Evolutionary conservation across 1,140 invertebrate species (phyloP).

Genomic region (Anastrepha ludens): DNA sequence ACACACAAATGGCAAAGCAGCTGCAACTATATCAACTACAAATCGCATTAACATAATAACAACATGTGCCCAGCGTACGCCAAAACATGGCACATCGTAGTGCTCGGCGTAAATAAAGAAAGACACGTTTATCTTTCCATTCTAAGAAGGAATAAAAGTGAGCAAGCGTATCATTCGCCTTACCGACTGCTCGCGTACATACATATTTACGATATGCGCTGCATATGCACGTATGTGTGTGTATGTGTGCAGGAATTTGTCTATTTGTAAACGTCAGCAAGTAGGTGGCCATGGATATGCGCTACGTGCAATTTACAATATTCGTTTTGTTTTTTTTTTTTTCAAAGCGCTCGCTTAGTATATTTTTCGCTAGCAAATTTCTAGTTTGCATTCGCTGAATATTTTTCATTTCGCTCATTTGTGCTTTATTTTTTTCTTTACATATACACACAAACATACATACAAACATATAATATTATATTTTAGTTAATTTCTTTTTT

Average conservation of each 20-base stretch:
- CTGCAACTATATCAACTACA: constrained; percentile 33
- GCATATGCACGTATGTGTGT: neutral
- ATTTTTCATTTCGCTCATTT: neutral
- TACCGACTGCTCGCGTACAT: neutral
- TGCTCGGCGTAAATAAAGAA: neutral
- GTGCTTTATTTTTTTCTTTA: neutral
- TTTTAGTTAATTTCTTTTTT: neutral
- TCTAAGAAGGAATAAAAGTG: constrained; percentile 16
- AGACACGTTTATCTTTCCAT: constrained; percentile 41
- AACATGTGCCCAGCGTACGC: constrained; percentile 47
- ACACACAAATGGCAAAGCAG: constrained; percentile 19
- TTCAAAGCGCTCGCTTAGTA: neutral
- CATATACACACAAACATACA: neutral
- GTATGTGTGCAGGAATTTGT: neutral
- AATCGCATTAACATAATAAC: constrained; percentile 32
- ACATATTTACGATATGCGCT: neutral
- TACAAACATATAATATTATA: no score
- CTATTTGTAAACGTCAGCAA: neutral
- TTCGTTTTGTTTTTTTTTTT: neutral
- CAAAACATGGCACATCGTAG: constrained; percentile 43
- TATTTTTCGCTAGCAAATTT: constrained; percentile 46
- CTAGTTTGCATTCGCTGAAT: neutral
- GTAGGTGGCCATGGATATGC: neutral
- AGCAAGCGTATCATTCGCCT: neutral
- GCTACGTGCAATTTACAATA: constrained; percentile 9